Conservation (phyloP, 2,888 invertebrate species). For the Acanthococcus lagerstroemiae region DNA sequence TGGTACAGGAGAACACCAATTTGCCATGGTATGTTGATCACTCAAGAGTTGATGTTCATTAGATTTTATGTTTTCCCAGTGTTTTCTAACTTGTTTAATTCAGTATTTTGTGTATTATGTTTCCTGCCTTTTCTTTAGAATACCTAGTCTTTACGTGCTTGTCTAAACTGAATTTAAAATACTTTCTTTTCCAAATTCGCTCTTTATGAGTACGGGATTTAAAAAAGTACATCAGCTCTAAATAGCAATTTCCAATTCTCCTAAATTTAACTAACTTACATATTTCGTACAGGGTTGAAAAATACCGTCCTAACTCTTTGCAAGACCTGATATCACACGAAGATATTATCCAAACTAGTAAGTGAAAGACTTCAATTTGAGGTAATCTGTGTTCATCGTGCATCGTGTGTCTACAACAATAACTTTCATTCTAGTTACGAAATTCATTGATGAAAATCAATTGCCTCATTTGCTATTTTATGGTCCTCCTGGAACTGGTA, state of each 20-base stretch:
- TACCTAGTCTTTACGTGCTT: neutral
- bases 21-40: constrained; percentile 34
- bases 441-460: constrained; percentile 81
- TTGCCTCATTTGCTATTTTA: constrained; percentile 93
- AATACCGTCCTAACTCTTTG: constrained; percentile 84
- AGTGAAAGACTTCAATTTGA: constrained; percentile 38
- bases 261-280: constrained; percentile 25
- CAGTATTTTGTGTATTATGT: neutral
- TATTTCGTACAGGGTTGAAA: constrained; percentile 74
- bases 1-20: constrained; percentile 29
- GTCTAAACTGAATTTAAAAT: neutral
- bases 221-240: neutral
- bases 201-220: neutral
- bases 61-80: neutral
- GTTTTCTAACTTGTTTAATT: neutral
- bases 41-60: no score
- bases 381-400: constrained; percentile 11
- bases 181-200: neutral
- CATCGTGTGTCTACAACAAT: no score
- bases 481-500: constrained; percentile 97
- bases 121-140: neutral
- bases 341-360: constrained; percentile 93
- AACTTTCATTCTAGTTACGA: constrained; percentile 65
- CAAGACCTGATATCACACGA: constrained; percentile 93
- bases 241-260: neutral